These are phyloP conservation scores for Rhadinocentrus ornatus DNA, from an alignment of 2,797 vertebrate genomes.

Conservation along the genomic window DNA sequence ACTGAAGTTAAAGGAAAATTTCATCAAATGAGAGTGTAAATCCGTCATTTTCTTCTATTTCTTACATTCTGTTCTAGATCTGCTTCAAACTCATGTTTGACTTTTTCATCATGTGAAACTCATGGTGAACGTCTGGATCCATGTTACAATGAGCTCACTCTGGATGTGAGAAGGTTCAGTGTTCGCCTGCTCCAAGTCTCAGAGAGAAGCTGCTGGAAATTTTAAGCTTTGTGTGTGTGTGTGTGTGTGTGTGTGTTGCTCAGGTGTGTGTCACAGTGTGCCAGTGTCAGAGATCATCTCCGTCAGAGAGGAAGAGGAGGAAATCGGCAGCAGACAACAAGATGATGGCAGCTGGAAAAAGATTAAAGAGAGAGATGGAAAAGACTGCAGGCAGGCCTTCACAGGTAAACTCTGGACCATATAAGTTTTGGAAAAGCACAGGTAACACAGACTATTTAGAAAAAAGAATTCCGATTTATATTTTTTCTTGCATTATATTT, in stretches of 20 bases:
- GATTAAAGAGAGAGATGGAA: conserved; percentile 53
- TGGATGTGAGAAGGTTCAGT: not conserved
- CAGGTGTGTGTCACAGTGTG: conserved; percentile 82
- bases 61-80: too few species aligned
- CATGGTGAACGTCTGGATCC: not conserved
- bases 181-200: not conserved
- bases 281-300: conserved; percentile 89
- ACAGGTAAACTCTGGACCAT: conserved; percentile 54
- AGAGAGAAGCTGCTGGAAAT: not conserved
- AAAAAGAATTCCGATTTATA: too few species aligned
- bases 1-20: not conserved
- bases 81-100: not conserved
- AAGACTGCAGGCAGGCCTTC: conserved; percentile 67
- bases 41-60: too few species aligned
- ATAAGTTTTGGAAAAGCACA: too few species aligned
- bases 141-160: not conserved
- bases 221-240: not conserved
- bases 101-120: not conserved
- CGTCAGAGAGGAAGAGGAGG: conserved; percentile 86
- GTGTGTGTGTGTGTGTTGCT: conserved; percentile 22
- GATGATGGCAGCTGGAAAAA: conserved; percentile 89
- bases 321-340: conserved; percentile 59
- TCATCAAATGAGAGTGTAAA: not conserved
- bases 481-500: too few species aligned
- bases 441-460: too few species aligned